phyloP scores from a whole-genome alignment of 2,797 vertebrate species.

The Lophius americanus region DNA sequence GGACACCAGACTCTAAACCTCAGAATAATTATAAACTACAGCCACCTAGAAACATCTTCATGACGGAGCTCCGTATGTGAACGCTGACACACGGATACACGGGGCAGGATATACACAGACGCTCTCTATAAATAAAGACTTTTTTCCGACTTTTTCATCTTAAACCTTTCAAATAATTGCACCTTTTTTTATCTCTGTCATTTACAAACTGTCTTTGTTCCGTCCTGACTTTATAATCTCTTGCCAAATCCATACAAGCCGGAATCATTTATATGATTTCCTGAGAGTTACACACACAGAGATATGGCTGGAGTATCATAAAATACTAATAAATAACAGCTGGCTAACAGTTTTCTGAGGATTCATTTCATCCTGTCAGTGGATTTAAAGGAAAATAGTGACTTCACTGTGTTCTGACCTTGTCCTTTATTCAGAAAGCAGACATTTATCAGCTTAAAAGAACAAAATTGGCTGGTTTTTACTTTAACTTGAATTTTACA shows the following conservation, averaged over 20 bases:
- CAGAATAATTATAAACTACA: conserved; percentile 48
- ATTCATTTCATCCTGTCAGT: conserved; percentile 2
- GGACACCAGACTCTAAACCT: conserved; percentile 33
- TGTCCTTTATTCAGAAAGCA: too few relatives aligned
- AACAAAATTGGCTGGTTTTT: too few relatives aligned
- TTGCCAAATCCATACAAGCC: conserved; percentile 28
- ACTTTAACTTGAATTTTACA: too few relatives aligned
- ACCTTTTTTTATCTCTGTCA: conserved; percentile 20
- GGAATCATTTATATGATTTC: conserved; percentile 29
- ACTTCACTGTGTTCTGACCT: not conserved
- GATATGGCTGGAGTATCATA: conserved; percentile 23
- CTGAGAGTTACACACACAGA: conserved; percentile 21
- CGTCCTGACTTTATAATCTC: conserved; percentile 31
- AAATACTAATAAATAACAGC: conserved; percentile 30
- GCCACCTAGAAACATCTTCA: conserved; percentile 39
- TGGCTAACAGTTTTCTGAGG: conserved; percentile 8
- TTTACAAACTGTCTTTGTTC: conserved; percentile 23
- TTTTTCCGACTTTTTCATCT: conserved; percentile 26
- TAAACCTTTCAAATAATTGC: conserved; percentile 13
- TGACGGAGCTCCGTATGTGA: not conserved
- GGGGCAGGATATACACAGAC: conserved; percentile 47
- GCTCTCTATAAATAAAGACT: conserved; percentile 4
- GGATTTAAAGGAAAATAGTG: conserved; percentile 27
- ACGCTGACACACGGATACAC: conserved; percentile 11
- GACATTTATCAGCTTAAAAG: too few relatives aligned